Base-by-base conservation (phyloP, 1,140 invertebrate species). In the Camponotus pennsylvanicus region DNA sequence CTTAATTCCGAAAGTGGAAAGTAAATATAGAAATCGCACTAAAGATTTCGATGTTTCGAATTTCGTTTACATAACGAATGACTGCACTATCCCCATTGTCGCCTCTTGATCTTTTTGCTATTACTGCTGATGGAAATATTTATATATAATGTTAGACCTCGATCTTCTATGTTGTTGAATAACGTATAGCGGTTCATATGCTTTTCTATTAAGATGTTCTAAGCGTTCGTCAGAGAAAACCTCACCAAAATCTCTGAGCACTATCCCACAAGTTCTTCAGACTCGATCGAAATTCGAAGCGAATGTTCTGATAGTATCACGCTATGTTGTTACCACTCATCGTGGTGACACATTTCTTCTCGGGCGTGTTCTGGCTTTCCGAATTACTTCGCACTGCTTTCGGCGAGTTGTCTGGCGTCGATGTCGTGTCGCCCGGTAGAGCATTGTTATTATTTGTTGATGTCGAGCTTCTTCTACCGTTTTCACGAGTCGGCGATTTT, bases 301-400 rank as follows among this genome's bases (percentile, higher is more conserved):
- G 93, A 80, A 95, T 90, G 71, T 94, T 94, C 95, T 94, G 93
- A 91, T 95, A 94, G 93, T 95, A 94, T 96, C 96, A 97, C 95
- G 96, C 96, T 95, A 97, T 97, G 91, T 96, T 96, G 95, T 95
- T 97, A 79, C 96, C 96, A 88, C 96, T 97, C 96, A 97, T 97
- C 79, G 96, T 97, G 87, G 96, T 96, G 76, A 96, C 94, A 92
- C 96, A 96, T 90, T 96, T 95, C 86, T 95, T 96, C 92, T 96
- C 95, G 57, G 95, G 94, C 78, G 95, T 95, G 86, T 96, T 95
- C 88, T 96, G 95, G 92, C 95, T 96, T 86, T 96, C 96, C 86
- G 95, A 96, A 93, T 95, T 96, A 71, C 96, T 96, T 87, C 96
- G 94, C 37, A 96, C 96, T 61, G 96, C 95, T 86, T 96, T 96